phyloP scores from a whole-genome alignment of 2,113 vertebrate genomes.

The Crotalus helleri region DNA sequence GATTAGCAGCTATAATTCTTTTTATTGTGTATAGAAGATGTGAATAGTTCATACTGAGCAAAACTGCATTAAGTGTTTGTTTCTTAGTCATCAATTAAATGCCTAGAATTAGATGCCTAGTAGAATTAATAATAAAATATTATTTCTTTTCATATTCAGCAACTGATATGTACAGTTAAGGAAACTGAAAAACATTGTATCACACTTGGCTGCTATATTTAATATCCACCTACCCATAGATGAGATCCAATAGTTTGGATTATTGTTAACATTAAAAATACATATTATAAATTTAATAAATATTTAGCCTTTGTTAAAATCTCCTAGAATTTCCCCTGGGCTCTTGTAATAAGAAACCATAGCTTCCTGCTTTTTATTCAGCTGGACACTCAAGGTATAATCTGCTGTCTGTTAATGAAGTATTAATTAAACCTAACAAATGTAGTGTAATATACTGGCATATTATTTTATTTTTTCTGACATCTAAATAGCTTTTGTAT shows the following conservation, averaged over 20 bases:
- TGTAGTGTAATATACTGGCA: constrained; percentile 48
- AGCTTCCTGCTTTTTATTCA: neutral
- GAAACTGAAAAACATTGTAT: neutral
- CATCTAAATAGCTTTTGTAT: constrained; percentile 46
- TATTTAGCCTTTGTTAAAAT: neutral
- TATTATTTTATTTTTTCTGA: constrained; percentile 48
- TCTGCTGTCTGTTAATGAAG: neutral
- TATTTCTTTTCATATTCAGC: neutral
- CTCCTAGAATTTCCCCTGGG: neutral
- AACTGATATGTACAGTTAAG: neutral
- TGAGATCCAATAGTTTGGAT: neutral
- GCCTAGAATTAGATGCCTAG: no score
- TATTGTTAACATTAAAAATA: neutral
- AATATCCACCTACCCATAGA: neutral
- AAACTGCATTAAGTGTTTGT: neutral
- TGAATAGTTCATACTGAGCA: neutral
- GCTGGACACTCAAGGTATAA: neutral
- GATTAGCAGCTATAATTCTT: neutral
- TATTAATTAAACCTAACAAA: constrained; percentile 7
- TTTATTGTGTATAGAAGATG: neutral
- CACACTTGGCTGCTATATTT: neutral
- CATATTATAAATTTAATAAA: neutral
- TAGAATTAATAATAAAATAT: neutral
- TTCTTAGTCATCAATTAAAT: neutral
- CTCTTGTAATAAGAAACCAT: neutral